These are phyloP conservation scores for Psilopogon haemacephalus DNA, from an alignment of 2,113 vertebrate species.

Conservation along the genomic window DNA sequence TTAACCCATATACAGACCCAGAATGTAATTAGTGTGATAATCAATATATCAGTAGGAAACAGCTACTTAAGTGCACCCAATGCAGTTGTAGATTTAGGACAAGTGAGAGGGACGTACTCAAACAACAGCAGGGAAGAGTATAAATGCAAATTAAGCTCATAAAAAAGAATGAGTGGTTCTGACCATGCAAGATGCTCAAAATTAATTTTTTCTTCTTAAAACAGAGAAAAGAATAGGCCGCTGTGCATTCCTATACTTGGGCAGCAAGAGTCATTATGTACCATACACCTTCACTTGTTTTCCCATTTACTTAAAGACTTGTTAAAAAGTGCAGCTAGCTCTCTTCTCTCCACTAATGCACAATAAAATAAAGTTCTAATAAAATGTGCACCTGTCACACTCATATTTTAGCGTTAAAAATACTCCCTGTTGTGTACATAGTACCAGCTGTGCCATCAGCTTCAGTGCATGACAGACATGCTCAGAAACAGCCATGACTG, in stretches of 20 bases:
- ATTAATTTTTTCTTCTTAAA: constrained; percentile 9
- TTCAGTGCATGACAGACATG: constrained; percentile 29
- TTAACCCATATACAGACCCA: constrained; percentile 71
- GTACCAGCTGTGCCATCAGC: constrained; percentile 59
- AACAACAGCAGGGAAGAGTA: constrained; percentile 69
- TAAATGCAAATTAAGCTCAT: constrained; percentile 72
- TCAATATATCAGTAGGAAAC: constrained; percentile 85
- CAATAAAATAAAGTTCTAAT: constrained; percentile 46
- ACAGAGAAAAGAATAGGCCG: not conserved
- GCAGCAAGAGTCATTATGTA: not conserved
- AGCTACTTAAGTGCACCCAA: constrained; percentile 63
- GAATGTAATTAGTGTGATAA: constrained; percentile 81
- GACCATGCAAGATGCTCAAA: constrained; percentile 63
- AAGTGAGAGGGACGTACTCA: constrained; percentile 68
- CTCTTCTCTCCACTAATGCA: not conserved
- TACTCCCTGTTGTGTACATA: constrained; percentile 38
- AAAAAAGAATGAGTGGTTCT: constrained; percentile 68
- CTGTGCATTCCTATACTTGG: not conserved
- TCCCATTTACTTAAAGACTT: constrained; percentile 11
- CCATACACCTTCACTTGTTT: not conserved
- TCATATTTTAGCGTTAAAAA: constrained; percentile 52
- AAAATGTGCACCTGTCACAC: constrained; percentile 69
- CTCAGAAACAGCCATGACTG: not conserved
- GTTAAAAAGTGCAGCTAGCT: constrained; percentile 21
- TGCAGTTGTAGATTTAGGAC: constrained; percentile 72